Evolutionary conservation across 2,888 invertebrate genomes (phyloP), one percentile per base, ranked within the genome.

Genomic region (Tipula helvola): DNA sequence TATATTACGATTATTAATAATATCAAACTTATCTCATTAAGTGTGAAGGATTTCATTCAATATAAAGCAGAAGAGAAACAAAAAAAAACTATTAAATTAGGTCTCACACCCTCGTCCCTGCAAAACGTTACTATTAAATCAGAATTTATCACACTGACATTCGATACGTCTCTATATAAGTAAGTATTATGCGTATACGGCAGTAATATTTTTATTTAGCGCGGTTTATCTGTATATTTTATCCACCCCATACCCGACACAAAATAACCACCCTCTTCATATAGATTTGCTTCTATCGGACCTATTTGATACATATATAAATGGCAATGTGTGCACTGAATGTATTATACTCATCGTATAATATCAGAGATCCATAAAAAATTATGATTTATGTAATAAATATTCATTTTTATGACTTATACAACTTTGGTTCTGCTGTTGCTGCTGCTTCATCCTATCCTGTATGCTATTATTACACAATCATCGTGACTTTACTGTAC

Each of bases 311-410:
- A 18, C 28, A n/a, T n/a, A n/a, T n/a, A n/a, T 13, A 52, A 5
- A 28, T 71, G 10, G 71, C 71, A 71, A 71, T 71, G 71, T 71
- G 71, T 71, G 71, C 71, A 28, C 71, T 71, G 71, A 71, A 28
- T 71, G 28, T 28, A 28, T 71, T 71, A 71, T 71, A 28, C 10
- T 5, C n/a, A n/a, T n/a, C 28, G 28, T 28, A 28, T 28, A 28
- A 28, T 39, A 71, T 71, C 71, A 28, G 28, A 28, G 71, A 71
- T 71, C 18, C 71, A 71, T 71, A 71, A 71, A 71, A 71, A 71
- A 71, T 71, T 71, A 71, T 71, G 71, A 71, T 71, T 71, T 71
- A 71, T 71, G 71, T 71, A 71, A 71, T 71, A 71, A 71, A 71
- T 71, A 71, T 71, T 71, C 71, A 71, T 71, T 71, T 71, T 71